phyloP scores from a whole-genome alignment of 2,797 vertebrate species.

The Clangula hyemalis region DNA sequence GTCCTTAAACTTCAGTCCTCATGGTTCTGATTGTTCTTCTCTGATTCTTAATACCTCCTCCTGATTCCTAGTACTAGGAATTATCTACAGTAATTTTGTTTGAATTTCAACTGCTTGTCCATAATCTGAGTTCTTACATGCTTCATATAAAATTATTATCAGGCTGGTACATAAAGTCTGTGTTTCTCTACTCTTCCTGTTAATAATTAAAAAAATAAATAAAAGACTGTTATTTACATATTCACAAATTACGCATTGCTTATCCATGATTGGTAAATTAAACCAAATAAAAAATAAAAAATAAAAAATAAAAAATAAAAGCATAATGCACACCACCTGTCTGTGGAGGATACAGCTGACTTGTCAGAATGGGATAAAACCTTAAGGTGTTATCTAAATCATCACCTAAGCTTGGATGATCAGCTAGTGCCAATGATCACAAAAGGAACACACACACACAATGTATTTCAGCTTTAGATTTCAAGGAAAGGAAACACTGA shows the following conservation, averaged over 20 bases:
- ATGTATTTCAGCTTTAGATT: background rate
- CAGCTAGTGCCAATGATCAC: background rate
- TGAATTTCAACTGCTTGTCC: background rate
- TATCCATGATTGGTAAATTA: background rate
- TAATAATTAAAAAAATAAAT: background rate
- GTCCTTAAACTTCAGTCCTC: background rate
- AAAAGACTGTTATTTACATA: background rate
- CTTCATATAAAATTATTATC: slow-evolving; percentile 1
- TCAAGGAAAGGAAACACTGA: background rate
- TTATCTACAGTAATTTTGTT: slow-evolving; percentile 23
- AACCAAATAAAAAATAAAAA: background rate
- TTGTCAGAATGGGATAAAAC: background rate
- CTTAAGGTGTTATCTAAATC: background rate
- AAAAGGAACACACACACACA: background rate
- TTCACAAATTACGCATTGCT: background rate
- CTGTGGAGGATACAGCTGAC: background rate
- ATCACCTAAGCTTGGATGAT: background rate
- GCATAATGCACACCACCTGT: background rate
- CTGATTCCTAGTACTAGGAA: slow-evolving; percentile 1
- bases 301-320: background rate
- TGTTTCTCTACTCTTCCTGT: background rate
- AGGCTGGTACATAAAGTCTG: background rate
- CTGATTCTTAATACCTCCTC: background rate
- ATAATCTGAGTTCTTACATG: slow-evolving; percentile 5
- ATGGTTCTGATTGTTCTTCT: background rate